These are phyloP conservation scores for Pelodytes ibericus DNA, from an alignment of 2,797 vertebrate genomes.

Conservation along the genomic window DNA sequence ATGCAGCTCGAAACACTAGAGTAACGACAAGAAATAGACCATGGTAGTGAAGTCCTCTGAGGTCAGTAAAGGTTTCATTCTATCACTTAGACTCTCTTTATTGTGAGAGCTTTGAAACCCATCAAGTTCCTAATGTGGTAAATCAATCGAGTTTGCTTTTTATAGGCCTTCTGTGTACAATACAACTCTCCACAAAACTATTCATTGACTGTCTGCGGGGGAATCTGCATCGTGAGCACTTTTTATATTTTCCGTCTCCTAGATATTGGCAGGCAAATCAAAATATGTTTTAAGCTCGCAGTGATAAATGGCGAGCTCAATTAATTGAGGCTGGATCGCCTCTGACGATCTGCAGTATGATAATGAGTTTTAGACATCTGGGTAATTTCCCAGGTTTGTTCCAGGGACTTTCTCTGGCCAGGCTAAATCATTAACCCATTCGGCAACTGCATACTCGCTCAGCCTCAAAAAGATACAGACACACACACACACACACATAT, in stretches of 20 bases:
- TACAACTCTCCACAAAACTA: conserved; percentile 57
- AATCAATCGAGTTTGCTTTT: conserved; percentile 57
- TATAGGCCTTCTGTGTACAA: conserved; percentile 57
- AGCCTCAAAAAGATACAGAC: no score
- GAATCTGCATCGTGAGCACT: conserved; percentile 56
- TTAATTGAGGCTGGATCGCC: conserved; percentile 52
- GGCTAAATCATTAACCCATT: conserved; percentile 25
- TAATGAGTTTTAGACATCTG: conserved; percentile 55
- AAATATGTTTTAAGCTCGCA: conserved; percentile 55
- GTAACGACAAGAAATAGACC: conserved; percentile 50
- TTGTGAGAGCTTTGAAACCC: conserved; percentile 56
- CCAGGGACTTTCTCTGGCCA: conserved; percentile 13
- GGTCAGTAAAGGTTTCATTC: conserved; percentile 58
- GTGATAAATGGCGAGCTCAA: conserved; percentile 54
- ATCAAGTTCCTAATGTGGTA: conserved; percentile 57
- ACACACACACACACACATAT: no score
- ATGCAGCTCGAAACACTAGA: conserved; percentile 18
- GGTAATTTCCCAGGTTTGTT: conserved; percentile 51
- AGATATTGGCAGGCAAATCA: conserved; percentile 57
- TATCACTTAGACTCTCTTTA: conserved; percentile 57
- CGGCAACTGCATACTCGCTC: background rate
- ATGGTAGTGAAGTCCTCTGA: conserved; percentile 47
- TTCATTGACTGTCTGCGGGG: conserved; percentile 54
- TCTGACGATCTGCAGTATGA: conserved; percentile 48
- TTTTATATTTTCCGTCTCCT: conserved; percentile 55